phyloP scores from a whole-genome alignment of 2,113 vertebrate species.

The Rhinoptilus africanus region DNA sequence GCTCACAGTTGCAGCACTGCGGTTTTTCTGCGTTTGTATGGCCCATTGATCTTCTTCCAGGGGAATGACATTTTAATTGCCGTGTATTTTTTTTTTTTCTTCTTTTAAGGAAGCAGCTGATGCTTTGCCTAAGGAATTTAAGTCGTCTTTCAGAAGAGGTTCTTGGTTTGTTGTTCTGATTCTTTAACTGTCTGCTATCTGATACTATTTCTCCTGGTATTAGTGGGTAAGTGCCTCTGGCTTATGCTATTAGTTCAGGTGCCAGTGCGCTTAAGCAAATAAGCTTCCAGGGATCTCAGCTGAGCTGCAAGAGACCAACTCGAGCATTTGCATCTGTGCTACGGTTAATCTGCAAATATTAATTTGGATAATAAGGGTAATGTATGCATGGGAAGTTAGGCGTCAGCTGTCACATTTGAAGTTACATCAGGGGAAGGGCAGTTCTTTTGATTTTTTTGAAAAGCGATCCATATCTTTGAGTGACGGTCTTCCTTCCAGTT shows the following conservation, averaged over 20 bases:
- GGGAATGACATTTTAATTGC: neutral
- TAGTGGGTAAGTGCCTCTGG: neutral
- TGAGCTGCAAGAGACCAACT: neutral
- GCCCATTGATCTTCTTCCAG: neutral
- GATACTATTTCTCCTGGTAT: neutral
- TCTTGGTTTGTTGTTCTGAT: neutral
- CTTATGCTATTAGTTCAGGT: neutral
- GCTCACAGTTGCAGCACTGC: neutral
- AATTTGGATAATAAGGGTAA: neutral
- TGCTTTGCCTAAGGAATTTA: neutral
- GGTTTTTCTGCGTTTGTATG: neutral
- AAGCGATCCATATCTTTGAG: neutral
- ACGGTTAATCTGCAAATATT: neutral
- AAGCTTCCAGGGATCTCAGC: neutral
- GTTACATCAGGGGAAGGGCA: neutral
- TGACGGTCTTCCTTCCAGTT: neutral
- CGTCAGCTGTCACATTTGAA: neutral
- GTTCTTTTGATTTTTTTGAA: neutral
- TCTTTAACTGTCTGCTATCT: accelerated
- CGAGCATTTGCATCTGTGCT: neutral
- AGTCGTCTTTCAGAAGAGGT: neutral
- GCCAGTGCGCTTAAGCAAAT: neutral
- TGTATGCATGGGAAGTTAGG: neutral
- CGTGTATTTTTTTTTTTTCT: accelerated
- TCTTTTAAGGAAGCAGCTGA: neutral